Evolutionary conservation across 1,140 invertebrate species (phyloP), one percentile per base, ranked within the genome.

Genomic region (Drosophila trapezifrons): DNA sequence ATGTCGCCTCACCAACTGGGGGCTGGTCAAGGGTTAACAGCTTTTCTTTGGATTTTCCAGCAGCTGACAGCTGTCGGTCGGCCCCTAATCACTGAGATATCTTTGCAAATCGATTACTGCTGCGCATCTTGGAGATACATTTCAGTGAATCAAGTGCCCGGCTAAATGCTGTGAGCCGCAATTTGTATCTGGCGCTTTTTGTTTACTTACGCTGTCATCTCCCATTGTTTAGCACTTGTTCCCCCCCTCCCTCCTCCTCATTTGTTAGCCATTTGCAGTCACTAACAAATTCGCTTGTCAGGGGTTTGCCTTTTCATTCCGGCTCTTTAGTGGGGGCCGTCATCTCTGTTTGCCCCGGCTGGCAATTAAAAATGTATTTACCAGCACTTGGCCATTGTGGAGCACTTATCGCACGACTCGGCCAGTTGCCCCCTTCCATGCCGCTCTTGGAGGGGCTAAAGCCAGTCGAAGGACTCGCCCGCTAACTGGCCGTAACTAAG

Each of bases 171-270:
- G 60, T 58, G 60, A 64, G 67, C 75, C 78, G 82, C 58, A 85
- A 85, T 85, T 85, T 78, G 78, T 85, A 78, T 80, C 77, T 72
- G 57, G 46, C 78, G 73, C 47, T 81, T 27, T 85, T 85, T 85
- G 78, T 86, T 85, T 85, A 81, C 78, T 75, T 86, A 85, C 70
- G 78, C 82, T 78, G 82, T 86, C 82, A 85, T 85, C 82, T 65
- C 78, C 52, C 57, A 60, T 85, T 86, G 82, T 85, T 85, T 62
- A 76, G 54, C 63, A 58, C 78, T 67, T 73, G 58, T 42, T 49
- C 43, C 25, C 35, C 42, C 45, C 47, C 47, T 42, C 42, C 49
- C 55, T 29, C 55, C 37, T 58, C 35, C 37, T 69, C 74, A 70
- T 85, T 80, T 67, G 81, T 71, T 80, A 46, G 78, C 82, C 82